Evolutionary conservation across 2,113 vertebrate species (phyloP).

Genomic region (Pardalotus punctatus): DNA sequence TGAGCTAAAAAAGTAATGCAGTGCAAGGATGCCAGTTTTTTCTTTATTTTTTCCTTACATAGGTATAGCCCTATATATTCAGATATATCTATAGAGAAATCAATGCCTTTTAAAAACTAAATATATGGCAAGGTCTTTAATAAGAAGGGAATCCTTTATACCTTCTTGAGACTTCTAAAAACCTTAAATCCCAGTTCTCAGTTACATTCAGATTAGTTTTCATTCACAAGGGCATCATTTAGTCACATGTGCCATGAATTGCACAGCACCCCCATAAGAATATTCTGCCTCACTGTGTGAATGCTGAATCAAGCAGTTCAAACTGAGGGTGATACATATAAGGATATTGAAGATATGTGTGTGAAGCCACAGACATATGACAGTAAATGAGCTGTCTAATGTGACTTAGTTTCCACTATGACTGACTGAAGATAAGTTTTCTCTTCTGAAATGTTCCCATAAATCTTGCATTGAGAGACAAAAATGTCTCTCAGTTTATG

Average conservation of each 20-base stretch:
- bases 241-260: not conserved
- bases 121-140: not conserved
- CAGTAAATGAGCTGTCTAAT: not conserved
- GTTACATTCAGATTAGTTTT: not conserved
- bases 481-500: not conserved
- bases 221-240: not conserved
- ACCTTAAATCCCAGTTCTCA: not conserved
- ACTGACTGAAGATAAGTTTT: not conserved
- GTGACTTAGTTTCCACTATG: not conserved
- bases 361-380: not conserved
- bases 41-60: not conserved
- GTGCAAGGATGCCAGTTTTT: not conserved
- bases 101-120: not conserved
- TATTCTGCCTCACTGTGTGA: not conserved
- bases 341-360: not conserved
- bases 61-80: not conserved
- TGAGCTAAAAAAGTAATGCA: not conserved
- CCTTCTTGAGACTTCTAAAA: not conserved
- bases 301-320: conserved; percentile 1
- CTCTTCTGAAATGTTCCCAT: not conserved
- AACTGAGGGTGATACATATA: not conserved
- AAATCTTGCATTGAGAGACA: not conserved
- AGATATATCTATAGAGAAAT: not conserved
- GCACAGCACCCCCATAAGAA: not conserved
- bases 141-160: not conserved